phyloP scores from a whole-genome alignment of 1,140 invertebrate species.

The Solenopsis invicta region DNA sequence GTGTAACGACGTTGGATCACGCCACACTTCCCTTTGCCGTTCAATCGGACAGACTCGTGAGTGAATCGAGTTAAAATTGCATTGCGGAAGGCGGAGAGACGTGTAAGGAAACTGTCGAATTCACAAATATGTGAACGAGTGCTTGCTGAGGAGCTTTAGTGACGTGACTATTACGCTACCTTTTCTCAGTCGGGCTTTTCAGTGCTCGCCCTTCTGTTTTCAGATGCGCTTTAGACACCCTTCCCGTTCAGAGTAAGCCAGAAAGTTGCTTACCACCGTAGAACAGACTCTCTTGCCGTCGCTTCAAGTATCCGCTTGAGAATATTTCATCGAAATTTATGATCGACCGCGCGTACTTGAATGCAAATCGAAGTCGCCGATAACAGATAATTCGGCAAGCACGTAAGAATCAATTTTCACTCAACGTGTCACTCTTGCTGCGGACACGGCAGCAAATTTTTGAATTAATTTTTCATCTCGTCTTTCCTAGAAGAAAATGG shows the following conservation, averaged over 20 bases:
- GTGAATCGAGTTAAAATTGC: not conserved
- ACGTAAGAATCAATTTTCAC: constrained; percentile 56
- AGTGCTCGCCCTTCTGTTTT: constrained; percentile 51
- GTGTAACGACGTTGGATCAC: not conserved
- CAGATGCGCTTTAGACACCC: constrained; percentile 22
- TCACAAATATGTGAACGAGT: not conserved
- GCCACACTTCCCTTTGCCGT: not conserved
- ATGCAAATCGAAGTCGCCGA: constrained; percentile 54
- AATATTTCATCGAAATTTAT: constrained; percentile 68
- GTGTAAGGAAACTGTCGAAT: not conserved
- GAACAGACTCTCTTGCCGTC: constrained; percentile 52
- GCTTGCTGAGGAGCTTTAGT: not conserved
- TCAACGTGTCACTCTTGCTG: constrained; percentile 27
- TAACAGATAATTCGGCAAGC: constrained; percentile 46
- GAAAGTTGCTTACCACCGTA: constrained; percentile 71
- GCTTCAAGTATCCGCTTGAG: constrained; percentile 61
- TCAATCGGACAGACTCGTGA: not conserved
- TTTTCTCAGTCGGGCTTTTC: constrained; percentile 23
- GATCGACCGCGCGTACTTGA: constrained; percentile 63
- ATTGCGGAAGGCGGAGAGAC: not conserved
- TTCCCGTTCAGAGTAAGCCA: constrained; percentile 63
- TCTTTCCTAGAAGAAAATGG: not conserved
- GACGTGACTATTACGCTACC: not conserved
- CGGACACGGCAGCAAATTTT: constrained; percentile 41
- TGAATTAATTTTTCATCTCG: constrained; percentile 41